A percentile compares a stretch with the other conserved stretches of the same genome.
phyloP scores from a whole-genome alignment of 2,113 vertebrate species.

The Cyanocitta stelleri region DNA sequence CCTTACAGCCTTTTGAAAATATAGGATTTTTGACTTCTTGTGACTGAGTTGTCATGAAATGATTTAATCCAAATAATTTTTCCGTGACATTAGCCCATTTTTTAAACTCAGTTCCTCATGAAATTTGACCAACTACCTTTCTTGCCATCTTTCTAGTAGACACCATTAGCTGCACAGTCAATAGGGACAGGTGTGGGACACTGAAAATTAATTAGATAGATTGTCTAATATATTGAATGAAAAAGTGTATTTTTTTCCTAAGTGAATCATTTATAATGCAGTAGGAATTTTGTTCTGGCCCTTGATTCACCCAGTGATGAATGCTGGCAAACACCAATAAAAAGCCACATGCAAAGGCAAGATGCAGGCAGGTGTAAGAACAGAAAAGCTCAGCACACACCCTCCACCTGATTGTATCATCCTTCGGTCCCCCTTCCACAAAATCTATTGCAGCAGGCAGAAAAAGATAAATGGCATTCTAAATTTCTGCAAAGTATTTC shows the following conservation, averaged over 20 bases:
- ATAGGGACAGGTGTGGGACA: background rate
- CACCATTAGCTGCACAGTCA: background rate
- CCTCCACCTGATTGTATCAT: background rate
- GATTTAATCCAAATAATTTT: background rate
- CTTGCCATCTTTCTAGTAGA: background rate
- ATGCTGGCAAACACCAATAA: background rate
- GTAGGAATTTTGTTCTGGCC: background rate
- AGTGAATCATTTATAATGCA: background rate
- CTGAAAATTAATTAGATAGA: background rate
- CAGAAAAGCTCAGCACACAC: background rate
- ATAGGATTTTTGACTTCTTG: background rate
- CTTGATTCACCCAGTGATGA: background rate
- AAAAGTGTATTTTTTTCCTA: background rate
- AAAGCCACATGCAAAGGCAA: background rate
- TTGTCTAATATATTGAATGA: background rate
- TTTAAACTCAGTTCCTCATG: background rate
- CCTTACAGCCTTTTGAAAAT: background rate
- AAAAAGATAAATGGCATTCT: constrained; percentile 39
- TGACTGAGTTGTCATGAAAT: background rate
- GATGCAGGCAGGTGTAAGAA: background rate
- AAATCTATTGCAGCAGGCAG: background rate
- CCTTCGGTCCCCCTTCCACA: background rate
- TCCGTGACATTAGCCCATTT: background rate
- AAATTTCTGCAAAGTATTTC: constrained; percentile 60
- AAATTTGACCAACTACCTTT: background rate